Percentiles rank a stretch among this genome's conserved stretches.
These are phyloP conservation scores for Cervus canadensis DNA, from an alignment of 2,113 vertebrate species.

Conservation along the genomic window DNA sequence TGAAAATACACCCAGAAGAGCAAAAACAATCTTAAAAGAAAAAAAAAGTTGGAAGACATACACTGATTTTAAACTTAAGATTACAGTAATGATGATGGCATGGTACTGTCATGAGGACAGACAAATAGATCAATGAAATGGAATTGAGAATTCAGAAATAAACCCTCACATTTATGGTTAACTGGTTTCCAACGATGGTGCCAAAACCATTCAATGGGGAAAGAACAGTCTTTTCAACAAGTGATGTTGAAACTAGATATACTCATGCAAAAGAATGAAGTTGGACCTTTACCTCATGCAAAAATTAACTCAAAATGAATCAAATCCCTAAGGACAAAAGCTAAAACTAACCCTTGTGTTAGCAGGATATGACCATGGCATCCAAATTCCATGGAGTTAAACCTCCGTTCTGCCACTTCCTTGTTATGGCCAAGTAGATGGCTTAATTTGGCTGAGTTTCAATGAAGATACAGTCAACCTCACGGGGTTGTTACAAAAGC, in stretches of 20 bases:
- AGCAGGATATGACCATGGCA: not conserved
- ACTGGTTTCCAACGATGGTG: not conserved
- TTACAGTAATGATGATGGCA: not conserved
- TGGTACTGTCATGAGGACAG: not conserved
- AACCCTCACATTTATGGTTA: not conserved
- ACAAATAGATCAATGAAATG: not conserved
- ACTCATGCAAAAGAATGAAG: not conserved
- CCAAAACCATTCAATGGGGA: not conserved
- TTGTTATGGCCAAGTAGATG: not conserved
- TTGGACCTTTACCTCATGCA: not conserved
- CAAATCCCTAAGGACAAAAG: not conserved
- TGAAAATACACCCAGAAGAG: not conserved
- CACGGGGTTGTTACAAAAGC: not conserved
- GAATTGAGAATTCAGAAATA: not conserved
- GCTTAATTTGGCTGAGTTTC: not conserved
- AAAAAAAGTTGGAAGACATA: not conserved
- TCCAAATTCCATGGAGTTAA: not conserved
- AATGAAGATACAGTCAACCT: not conserved
- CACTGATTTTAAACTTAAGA: not conserved
- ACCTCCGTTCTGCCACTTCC: not conserved
- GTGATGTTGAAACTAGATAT: not conserved
- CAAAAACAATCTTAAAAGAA: not conserved
- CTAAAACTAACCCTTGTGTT: not conserved
- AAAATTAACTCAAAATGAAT: not conserved
- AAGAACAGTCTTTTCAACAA: not conserved